Base-by-base conservation (phyloP, 2,113 vertebrate genomes). In the Scopus umbretta region DNA sequence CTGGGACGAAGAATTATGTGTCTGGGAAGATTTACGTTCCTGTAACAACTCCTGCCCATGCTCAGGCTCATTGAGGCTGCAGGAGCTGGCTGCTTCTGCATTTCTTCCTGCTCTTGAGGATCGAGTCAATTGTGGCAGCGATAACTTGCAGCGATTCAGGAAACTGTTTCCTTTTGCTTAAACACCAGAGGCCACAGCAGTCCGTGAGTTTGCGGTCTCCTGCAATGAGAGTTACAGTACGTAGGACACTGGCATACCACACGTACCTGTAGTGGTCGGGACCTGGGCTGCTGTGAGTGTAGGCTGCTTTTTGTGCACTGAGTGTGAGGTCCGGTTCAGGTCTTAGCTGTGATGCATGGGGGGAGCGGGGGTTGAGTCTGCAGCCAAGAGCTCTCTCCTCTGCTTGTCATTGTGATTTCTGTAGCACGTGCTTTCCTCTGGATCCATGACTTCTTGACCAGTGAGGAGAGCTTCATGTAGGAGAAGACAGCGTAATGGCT, bases 231-330 rank as follows among this genome's bases (percentile, higher is more conserved):
- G 47, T 18, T 36, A 6, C 23, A 18, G 25, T 9, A 5, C 0
- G 1, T 11, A 43, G 67, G 53, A 25, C 7, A 0, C 36, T 13
- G 36, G 36, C 1, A 4, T 7, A 26, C n/a, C 16, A 9, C 0
- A 0, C 0, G 0, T 52, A 36, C 26, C 47, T 76, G 76, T n/a
- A 7, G 55, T 0, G 0, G 11, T 27, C 3, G 6, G 27, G 50
- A 50, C 25, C 52, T 38, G 47, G 16, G 47, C 67, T 75, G 63
- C 82, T 59, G 30, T 7, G n/a, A 36, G 29, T 2, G 4, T 38
- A 40, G 40, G 53, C 62, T 88, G 67, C 32, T 66, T 43, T 70
- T n/a, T 30, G 25, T 83, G 53, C 49, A 6, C 27, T 0, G 0
- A 7, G 29, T 15, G 38, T 40, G 42, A 52, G 38, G 15, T 30